phyloP scores from a whole-genome alignment of 92 coral and sea anemone genomes.

The Epizoanthus stellaris region DNA sequence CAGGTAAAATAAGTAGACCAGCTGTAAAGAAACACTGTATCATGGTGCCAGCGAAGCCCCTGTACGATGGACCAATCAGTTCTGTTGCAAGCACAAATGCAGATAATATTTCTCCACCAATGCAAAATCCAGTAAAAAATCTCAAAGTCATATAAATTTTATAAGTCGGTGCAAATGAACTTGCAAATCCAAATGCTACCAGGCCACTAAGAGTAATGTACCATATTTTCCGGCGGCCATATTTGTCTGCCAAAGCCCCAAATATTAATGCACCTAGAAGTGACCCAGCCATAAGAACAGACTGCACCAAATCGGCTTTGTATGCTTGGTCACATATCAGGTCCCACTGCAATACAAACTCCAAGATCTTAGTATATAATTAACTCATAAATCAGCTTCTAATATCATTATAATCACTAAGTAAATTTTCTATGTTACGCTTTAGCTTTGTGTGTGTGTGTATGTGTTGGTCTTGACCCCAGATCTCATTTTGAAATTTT shows the following conservation, averaged over 20 bases:
- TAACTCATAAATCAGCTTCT: background rate
- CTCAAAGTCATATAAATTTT: conserved; percentile 70
- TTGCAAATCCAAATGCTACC: conserved; percentile 85
- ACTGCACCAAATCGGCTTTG: conserved; percentile 90
- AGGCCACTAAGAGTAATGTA: conserved; percentile 87
- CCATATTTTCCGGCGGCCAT: conserved; percentile 92
- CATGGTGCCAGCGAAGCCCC: conserved; percentile 93
- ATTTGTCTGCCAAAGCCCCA: conserved; percentile 90
- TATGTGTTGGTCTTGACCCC: too few relatives aligned
- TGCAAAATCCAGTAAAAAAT: conserved; percentile 88
- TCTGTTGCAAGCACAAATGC: conserved; percentile 97
- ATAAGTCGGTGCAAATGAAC: conserved; percentile 89
- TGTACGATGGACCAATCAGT: conserved; percentile 93
- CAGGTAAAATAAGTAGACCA: conserved; percentile 88
- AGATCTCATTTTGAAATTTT: too few relatives aligned
- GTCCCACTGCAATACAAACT: conserved; percentile 83
- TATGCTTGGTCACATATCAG: conserved; percentile 88
- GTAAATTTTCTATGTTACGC: too few relatives aligned
- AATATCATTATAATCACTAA: too few relatives aligned
- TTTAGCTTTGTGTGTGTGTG: too few relatives aligned
- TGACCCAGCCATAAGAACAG: conserved; percentile 91
- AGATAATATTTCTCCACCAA: conserved; percentile 91
- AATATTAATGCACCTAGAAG: conserved; percentile 84
- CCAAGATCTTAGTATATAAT: background rate
- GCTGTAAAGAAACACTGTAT: conserved; percentile 93